A percentile compares a stretch with the other conserved stretches of the same genome.
Conservation (phyloP, 2,888 invertebrate genomes). For the Seira sanloemensis region DNA sequence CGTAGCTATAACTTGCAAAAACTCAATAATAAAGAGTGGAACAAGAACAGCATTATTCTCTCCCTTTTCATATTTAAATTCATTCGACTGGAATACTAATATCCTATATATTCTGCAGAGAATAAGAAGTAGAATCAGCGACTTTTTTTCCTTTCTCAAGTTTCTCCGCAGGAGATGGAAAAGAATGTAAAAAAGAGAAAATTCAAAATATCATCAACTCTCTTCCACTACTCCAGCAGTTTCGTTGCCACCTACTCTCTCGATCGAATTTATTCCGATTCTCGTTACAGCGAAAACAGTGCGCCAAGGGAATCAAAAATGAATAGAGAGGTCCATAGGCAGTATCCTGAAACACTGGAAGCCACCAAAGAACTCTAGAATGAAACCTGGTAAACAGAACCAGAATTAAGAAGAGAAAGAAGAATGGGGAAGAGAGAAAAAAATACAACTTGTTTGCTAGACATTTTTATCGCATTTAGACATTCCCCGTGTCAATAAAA, state of each 20-base stretch:
- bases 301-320: background rate
- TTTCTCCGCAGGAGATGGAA: background rate
- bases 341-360: background rate
- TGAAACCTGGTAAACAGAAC: background rate
- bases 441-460: slow-evolving; percentile 49
- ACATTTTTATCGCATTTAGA: slow-evolving; percentile 48
- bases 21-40: slow-evolving; percentile 8
- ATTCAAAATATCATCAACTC: background rate
- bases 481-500: slow-evolving; percentile 54
- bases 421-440: background rate
- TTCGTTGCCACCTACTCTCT: background rate
- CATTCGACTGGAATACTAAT: slow-evolving; percentile 51
- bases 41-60: slow-evolving; percentile 34
- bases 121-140: background rate
- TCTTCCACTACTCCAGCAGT: background rate
- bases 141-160: background rate
- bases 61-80: slow-evolving; percentile 35
- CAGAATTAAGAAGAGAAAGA: background rate
- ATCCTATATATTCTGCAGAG: too few relatives aligned
- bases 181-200: background rate
- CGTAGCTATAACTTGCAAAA: background rate
- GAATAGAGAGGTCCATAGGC: background rate
- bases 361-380: background rate
- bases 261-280: background rate
- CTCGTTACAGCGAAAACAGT: background rate